Conservation (phyloP, 2,888 invertebrate species). For the Alcis repandata region DNA sequence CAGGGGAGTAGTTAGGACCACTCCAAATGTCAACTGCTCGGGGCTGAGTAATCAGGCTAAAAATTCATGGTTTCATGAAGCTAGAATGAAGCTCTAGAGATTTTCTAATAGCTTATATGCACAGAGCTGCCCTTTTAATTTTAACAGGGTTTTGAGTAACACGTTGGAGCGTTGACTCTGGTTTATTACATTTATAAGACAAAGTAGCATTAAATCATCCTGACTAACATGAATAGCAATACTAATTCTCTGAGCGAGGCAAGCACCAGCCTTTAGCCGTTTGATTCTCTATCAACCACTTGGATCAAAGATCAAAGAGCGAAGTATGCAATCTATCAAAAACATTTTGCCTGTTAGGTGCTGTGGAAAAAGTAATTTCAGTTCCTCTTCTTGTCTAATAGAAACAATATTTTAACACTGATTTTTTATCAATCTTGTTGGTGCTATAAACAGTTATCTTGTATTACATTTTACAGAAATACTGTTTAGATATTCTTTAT, state of each 20-base stretch:
- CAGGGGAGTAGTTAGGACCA: slow-evolving; percentile 57
- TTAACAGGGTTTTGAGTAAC: slow-evolving; percentile 12
- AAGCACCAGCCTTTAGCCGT: too few species aligned
- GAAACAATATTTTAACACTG: too few species aligned
- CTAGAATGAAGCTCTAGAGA: slow-evolving; percentile 46
- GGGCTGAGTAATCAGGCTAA: slow-evolving; percentile 59
- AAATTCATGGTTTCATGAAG: slow-evolving; percentile 58
- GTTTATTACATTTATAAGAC: not conserved
- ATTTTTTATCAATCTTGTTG: too few species aligned
- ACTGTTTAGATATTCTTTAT: too few species aligned
- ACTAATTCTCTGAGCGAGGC: not conserved
- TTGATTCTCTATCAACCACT: too few species aligned
- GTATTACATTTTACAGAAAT: too few species aligned
- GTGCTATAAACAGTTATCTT: too few species aligned
- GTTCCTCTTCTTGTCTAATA: too few species aligned
- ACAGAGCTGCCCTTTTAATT: slow-evolving; percentile 31
- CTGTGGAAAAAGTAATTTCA: too few species aligned
- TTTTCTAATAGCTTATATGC: slow-evolving; percentile 38
- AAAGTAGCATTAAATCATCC: not conserved
- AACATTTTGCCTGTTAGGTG: too few species aligned
- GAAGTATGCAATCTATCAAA: too few species aligned
- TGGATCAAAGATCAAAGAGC: too few species aligned
- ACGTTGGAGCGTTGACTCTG: slow-evolving; percentile 15
- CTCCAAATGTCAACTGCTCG: slow-evolving; percentile 56
- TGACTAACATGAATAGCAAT: slow-evolving; percentile 8